Percentiles rank a stretch among this genome's conserved stretches.
phyloP scores from a whole-genome alignment of 2,888 invertebrate genomes.

The Pseudococcus viburni region DNA sequence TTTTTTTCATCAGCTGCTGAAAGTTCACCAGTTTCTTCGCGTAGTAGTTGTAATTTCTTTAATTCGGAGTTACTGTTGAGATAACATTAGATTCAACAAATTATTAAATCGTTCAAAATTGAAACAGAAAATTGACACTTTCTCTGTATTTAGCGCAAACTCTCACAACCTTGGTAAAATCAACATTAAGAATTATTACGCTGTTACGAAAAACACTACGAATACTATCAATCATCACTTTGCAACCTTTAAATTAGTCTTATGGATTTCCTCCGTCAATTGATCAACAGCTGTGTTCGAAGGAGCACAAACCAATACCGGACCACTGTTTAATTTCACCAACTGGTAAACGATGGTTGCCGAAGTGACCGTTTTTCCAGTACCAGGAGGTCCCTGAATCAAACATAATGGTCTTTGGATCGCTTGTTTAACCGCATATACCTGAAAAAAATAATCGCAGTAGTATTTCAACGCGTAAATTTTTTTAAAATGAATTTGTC shows the following conservation, averaged over 20 bases:
- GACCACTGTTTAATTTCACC: constrained; percentile 93
- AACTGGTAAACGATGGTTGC: constrained; percentile 99
- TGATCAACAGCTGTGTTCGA: constrained; percentile 99
- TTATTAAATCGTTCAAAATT: background rate
- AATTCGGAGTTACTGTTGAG: constrained; percentile 81
- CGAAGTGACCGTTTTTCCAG: constrained; percentile 99
- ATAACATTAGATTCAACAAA: background rate
- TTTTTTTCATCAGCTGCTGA: constrained; percentile 96
- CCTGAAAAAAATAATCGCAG: constrained; percentile 72
- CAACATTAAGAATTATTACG: background rate
- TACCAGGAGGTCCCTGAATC: constrained; percentile 98
- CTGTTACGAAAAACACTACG: background rate
- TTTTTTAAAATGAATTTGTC: background rate
- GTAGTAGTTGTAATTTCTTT: constrained; percentile 94
- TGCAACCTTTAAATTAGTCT: constrained; percentile 89
- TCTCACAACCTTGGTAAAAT: constrained; percentile 76
- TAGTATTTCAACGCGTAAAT: background rate
- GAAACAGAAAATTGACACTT: constrained; percentile 71
- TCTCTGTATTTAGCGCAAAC: constrained; percentile 98
- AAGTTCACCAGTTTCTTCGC: constrained; percentile 98
- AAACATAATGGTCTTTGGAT: constrained; percentile 94
- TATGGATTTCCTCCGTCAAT: constrained; percentile 97
- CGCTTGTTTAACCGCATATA: constrained; percentile 98
- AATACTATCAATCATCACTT: constrained; percentile 68
- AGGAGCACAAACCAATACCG: constrained; percentile 97